A percentile compares a stretch with the other conserved stretches of the same genome.
These are phyloP conservation scores for Lophius americanus DNA, from an alignment of 2,797 vertebrate genomes.

Conservation along the genomic window DNA sequence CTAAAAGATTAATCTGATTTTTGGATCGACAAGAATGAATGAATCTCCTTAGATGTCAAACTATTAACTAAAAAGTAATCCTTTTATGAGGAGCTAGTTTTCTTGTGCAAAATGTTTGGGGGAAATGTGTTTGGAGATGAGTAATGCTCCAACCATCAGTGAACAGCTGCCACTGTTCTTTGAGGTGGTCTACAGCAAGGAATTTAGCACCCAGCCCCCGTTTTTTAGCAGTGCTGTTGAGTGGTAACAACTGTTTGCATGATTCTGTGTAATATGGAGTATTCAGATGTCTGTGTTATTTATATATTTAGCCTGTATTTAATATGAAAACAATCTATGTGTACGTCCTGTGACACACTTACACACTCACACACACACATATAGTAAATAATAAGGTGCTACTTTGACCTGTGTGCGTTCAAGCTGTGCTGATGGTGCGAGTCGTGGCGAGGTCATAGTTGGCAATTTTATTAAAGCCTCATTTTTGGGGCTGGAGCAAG, in stretches of 20 bases:
- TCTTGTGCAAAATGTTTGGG: constrained; percentile 4
- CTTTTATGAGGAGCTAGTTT: background rate
- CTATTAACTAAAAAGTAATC: background rate
- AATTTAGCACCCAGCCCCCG: constrained; percentile 17
- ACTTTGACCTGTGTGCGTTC: constrained; percentile 28
- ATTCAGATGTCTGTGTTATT: constrained; percentile 10
- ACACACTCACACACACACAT: background rate
- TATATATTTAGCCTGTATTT: background rate
- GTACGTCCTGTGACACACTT: background rate
- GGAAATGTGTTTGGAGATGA: constrained; percentile 15
- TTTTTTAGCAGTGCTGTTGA: constrained; percentile 18
- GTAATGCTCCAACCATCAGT: constrained; percentile 12
- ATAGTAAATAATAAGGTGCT: constrained; percentile 5
- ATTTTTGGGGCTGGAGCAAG: constrained; percentile 34
- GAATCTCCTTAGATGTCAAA: background rate
- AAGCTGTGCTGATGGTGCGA: constrained; percentile 42
- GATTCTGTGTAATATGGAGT: constrained; percentile 22
- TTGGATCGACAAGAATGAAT: too few relatives aligned
- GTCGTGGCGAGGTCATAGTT: constrained; percentile 39
- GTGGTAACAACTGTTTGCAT: constrained; percentile 22
- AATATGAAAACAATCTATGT: background rate
- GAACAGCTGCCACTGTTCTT: constrained; percentile 46
- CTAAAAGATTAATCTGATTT: too few relatives aligned
- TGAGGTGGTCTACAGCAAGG: constrained; percentile 36
- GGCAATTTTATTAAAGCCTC: constrained; percentile 62